Conservation (phyloP, 92 coral and sea anemone genomes). For the Actinostola sp. region DNA sequence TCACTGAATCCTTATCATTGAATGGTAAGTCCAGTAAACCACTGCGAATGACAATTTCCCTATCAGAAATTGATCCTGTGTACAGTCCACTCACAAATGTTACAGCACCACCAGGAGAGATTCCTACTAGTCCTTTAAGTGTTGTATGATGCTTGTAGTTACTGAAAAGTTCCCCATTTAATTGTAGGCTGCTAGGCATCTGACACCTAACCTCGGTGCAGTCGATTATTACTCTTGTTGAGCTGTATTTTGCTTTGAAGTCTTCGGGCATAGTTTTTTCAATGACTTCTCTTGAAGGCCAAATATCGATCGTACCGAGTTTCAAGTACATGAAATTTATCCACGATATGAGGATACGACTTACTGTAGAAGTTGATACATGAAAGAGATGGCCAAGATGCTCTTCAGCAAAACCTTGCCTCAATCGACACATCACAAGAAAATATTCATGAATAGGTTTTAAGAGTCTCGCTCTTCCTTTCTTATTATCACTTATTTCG, state of each 20-base stretch:
- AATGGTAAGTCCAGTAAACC: slow-evolving; percentile 44
- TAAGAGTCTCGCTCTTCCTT: slow-evolving; percentile 29
- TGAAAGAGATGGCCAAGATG: slow-evolving; percentile 57
- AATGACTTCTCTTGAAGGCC: slow-evolving; percentile 39
- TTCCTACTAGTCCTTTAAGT: slow-evolving; percentile 19
- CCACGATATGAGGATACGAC: slow-evolving; percentile 24
- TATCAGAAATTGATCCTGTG: slow-evolving; percentile 53
- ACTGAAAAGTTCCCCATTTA: slow-evolving; percentile 25
- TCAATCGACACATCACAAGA: slow-evolving; percentile 30
- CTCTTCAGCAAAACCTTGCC: slow-evolving; percentile 35
- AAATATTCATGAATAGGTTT: slow-evolving; percentile 23
- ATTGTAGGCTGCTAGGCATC: slow-evolving; percentile 25
- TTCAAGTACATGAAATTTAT: slow-evolving; percentile 37
- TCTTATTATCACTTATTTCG: slow-evolving; percentile 8
- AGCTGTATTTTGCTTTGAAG: slow-evolving; percentile 35
- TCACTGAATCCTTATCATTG: slow-evolving; percentile 36
- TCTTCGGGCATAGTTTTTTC: slow-evolving; percentile 56
- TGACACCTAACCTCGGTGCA: slow-evolving; percentile 29
- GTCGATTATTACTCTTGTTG: slow-evolving; percentile 27
- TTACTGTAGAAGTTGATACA: slow-evolving; percentile 21
- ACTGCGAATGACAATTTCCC: slow-evolving; percentile 55
- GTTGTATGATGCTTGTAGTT: slow-evolving; percentile 18
- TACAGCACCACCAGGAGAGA: slow-evolving; percentile 12
- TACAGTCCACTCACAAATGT: slow-evolving; percentile 46
- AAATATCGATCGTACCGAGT: slow-evolving; percentile 38